These are phyloP conservation scores for Drosophila leontia DNA, from an alignment of 1,140 invertebrate genomes.

Conservation along the genomic window DNA sequence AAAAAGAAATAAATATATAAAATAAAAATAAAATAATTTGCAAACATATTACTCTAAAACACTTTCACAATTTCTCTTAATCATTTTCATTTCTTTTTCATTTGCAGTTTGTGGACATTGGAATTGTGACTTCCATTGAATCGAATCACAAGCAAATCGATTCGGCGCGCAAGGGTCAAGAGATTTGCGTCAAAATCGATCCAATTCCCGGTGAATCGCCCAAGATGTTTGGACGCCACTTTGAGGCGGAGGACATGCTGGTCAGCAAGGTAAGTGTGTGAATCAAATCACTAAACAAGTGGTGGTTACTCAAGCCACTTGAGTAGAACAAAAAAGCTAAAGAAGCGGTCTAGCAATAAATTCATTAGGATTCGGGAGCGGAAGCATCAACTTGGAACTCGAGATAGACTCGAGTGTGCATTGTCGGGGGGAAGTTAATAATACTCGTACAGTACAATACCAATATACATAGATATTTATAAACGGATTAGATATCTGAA, in stretches of 20 bases:
- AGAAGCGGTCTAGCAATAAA: conserved; percentile 13
- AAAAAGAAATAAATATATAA: too few relatives aligned
- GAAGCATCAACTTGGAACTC: conserved; percentile 40
- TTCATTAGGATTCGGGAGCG: conserved; percentile 36
- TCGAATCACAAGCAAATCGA: conserved; percentile 96
- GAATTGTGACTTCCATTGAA: conserved; percentile 97
- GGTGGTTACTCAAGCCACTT: background rate
- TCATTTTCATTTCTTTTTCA: conserved; percentile 19
- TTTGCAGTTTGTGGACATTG: conserved; percentile 96
- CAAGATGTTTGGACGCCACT: conserved; percentile 99
- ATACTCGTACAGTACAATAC: background rate
- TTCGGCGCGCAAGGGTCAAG: conserved; percentile 96
- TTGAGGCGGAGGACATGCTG: conserved; percentile 97
- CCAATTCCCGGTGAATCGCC: conserved; percentile 97
- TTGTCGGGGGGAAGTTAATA: conserved; percentile 17
- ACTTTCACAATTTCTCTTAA: conserved; percentile 41
- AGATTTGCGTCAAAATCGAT: conserved; percentile 99
- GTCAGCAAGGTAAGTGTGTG: conserved; percentile 95
- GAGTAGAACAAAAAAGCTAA: conserved; percentile 2
- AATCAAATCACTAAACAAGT: conserved; percentile 12
- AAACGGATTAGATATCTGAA: conserved; percentile 22
- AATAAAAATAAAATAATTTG: background rate
- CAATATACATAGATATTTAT: conserved; percentile 15
- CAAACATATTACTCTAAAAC: conserved; percentile 27
- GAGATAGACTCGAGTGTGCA: conserved; percentile 30